phyloP scores from a whole-genome alignment of 2,888 invertebrate species.

The Lomographa bimaculata region DNA sequence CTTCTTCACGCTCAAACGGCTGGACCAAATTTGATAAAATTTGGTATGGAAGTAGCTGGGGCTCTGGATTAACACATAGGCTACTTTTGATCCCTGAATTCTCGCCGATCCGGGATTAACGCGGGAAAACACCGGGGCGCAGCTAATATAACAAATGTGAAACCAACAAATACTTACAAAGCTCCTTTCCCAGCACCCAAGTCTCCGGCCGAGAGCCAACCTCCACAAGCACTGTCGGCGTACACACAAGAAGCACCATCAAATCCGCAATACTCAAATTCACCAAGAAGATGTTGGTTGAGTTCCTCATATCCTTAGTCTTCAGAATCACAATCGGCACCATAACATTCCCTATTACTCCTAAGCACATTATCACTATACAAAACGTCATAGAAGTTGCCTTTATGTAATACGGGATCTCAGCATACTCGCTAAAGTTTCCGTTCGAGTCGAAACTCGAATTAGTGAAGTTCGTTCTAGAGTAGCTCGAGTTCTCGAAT shows the following conservation, averaged over 20 bases:
- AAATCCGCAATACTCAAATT: slow-evolving; percentile 97
- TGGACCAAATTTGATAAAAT: no score
- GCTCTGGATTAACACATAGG: no score
- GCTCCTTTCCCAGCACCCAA: slow-evolving; percentile 95
- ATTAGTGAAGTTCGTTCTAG: slow-evolving; percentile 35
- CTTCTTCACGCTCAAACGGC: no score
- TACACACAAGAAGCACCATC: slow-evolving; percentile 95
- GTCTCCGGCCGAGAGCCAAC: slow-evolving; percentile 95
- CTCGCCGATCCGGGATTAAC: no score
- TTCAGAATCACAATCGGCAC: slow-evolving; percentile 96
- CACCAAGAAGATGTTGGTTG: slow-evolving; percentile 97
- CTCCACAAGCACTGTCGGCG: slow-evolving; percentile 97
- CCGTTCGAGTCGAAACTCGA: slow-evolving; percentile 47
- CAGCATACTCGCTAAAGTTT: slow-evolving; percentile 76
- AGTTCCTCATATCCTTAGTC: slow-evolving; percentile 96
- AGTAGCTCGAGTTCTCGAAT: slow-evolving; percentile 25
- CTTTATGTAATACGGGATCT: slow-evolving; percentile 93
- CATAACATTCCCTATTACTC: slow-evolving; percentile 96
- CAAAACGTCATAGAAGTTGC: slow-evolving; percentile 95
- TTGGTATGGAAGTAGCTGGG: no score
- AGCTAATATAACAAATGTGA: no score
- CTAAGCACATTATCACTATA: slow-evolving; percentile 93
- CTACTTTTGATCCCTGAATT: no score
- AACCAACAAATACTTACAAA: slow-evolving; percentile 96
- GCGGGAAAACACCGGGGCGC: no score